Conservation (phyloP, 2,888 invertebrate species). For the Linnaemya tessellans region DNA sequence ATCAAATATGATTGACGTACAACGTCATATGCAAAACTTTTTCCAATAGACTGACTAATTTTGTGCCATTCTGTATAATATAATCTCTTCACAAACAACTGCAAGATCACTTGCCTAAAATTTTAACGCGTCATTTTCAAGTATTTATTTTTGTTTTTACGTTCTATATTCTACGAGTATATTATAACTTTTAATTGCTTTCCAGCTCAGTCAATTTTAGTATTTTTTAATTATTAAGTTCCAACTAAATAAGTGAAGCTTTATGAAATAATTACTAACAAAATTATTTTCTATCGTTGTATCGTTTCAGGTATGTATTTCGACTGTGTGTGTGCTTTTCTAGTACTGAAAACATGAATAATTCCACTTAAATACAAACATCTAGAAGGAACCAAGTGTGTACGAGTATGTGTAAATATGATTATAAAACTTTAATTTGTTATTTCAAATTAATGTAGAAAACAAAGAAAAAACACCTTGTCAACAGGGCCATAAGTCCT, state of each 20-base stretch:
- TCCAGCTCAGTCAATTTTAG: neutral
- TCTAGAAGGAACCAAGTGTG: neutral
- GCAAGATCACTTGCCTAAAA: no score
- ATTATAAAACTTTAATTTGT: slow-evolving; percentile 25
- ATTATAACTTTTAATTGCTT: neutral
- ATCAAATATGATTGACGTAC: no score
- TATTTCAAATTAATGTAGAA: neutral
- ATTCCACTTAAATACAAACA: neutral
- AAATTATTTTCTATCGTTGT: neutral
- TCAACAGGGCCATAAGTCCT: neutral
- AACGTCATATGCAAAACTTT: no score
- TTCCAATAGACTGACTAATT: no score
- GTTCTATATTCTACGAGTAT: neutral
- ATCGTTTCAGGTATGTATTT: neutral
- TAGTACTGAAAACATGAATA: neutral
- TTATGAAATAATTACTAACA: neutral
- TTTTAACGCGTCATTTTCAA: no score
- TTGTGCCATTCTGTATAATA: no score
- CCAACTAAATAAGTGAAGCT: neutral
- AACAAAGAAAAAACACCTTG: slow-evolving; percentile 1
- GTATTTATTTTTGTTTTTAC: no score
- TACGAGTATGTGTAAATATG: neutral
- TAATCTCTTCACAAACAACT: no score
- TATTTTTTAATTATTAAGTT: neutral
- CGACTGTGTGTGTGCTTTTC: neutral